phyloP scores from a whole-genome alignment of 2,888 invertebrate genomes.

The Heliconius erato region DNA sequence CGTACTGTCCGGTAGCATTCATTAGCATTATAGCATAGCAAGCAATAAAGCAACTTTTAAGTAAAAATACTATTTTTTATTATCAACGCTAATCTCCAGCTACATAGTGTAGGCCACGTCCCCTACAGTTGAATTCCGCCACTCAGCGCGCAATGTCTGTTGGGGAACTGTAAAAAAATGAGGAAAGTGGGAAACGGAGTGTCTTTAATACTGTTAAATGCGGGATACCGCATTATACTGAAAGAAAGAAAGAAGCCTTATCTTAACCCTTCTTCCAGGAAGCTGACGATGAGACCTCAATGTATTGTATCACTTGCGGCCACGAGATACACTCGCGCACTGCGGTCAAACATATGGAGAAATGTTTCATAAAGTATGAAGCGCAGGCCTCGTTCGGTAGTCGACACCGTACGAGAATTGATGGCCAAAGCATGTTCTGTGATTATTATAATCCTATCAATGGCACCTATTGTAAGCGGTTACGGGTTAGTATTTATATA shows the following conservation, averaged over 20 bases:
- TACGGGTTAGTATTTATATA: constrained; percentile 87
- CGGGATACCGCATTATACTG: not conserved
- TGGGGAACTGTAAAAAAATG: too few species aligned
- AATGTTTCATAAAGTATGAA: constrained; percentile 99
- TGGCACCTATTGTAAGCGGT: constrained; percentile 97
- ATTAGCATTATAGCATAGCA: too few species aligned
- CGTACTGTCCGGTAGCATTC: too few species aligned
- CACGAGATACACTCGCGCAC: constrained; percentile 97
- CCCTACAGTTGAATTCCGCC: too few species aligned
- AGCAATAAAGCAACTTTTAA: too few species aligned
- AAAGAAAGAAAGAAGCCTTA: not conserved
- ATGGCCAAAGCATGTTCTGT: constrained; percentile 98
- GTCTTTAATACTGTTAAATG: not conserved
- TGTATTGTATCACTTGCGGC: constrained; percentile 99
- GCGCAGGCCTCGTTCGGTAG: constrained; percentile 99
- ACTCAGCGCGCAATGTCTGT: not conserved
- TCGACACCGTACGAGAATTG: constrained; percentile 96
- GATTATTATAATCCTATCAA: constrained; percentile 96
- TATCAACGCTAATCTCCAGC: too few species aligned
- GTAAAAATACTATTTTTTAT: too few species aligned
- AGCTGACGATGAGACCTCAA: constrained; percentile 90
- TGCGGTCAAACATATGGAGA: constrained; percentile 98
- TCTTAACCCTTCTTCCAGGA: constrained; percentile 62
- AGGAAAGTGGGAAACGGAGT: not conserved
- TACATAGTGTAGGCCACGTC: too few species aligned